A percentile compares a stretch with the other conserved stretches of the same genome.
These are phyloP conservation scores for Caenorhabditis afra DNA, from an alignment of 2,888 invertebrate species.

Conservation along the genomic window DNA sequence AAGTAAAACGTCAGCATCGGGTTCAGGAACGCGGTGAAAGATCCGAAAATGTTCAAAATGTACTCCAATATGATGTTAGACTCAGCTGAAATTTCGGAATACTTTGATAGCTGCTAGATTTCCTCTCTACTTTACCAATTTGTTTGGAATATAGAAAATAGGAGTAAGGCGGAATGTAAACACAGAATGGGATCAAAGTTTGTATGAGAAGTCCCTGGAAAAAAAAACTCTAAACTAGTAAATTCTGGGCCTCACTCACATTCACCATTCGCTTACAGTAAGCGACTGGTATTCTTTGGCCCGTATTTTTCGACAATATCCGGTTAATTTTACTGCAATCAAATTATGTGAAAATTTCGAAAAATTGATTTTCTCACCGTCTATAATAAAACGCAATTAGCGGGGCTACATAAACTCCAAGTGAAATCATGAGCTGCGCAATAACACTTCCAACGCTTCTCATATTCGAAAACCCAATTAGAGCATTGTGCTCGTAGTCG, in stretches of 20 bases:
- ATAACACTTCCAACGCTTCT: constrained; percentile 28
- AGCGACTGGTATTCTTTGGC: constrained; percentile 29
- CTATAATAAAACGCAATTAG: constrained; percentile 36
- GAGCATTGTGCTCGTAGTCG: constrained; percentile 23
- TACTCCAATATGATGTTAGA: constrained; percentile 32
- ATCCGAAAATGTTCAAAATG: constrained; percentile 35
- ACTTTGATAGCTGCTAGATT: no score
- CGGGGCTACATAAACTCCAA: constrained; percentile 37
- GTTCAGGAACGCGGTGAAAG: constrained; percentile 31
- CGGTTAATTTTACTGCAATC: constrained; percentile 44
- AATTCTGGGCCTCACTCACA: constrained; percentile 13
- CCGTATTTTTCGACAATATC: constrained; percentile 23
- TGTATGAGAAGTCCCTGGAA: constrained; percentile 41
- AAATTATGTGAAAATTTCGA: no score
- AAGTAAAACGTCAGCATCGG: constrained; percentile 49
- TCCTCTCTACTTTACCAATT: constrained; percentile 3
- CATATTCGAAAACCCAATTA: constrained; percentile 41
- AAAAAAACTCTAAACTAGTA: no score
- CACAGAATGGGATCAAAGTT: constrained; percentile 41
- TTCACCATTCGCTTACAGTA: constrained; percentile 42
- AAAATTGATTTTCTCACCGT: constrained; percentile 9
- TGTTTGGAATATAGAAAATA: constrained; percentile 25
- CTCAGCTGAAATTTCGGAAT: constrained; percentile 7
- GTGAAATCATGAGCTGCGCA: constrained; percentile 29
- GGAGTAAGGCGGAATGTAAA: constrained; percentile 40